A percentile compares a stretch with the other conserved stretches of the same genome.
These are phyloP conservation scores for Columba guinea DNA, from an alignment of 2,797 vertebrate species.

Conservation along the genomic window DNA sequence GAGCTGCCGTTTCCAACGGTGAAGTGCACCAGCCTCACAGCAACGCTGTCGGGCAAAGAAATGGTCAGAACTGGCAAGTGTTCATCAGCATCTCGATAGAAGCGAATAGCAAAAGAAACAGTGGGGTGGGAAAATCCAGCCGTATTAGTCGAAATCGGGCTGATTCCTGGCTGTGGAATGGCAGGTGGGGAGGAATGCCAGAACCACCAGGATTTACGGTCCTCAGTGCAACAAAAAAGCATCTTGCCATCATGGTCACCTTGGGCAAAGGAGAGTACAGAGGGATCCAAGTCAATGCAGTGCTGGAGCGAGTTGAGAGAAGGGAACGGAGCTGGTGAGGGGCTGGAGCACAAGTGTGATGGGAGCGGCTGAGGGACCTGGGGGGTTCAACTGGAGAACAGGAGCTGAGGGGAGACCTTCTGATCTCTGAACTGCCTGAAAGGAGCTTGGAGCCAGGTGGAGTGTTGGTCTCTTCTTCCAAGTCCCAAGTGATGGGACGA, in stretches of 20 bases:
- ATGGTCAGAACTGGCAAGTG: rapidly evolving
- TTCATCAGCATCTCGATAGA: background rate
- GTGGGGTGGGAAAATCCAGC: background rate
- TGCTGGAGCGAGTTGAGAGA: no score
- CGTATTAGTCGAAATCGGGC: background rate
- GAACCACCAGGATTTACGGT: background rate
- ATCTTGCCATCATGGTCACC: background rate
- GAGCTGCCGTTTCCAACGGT: background rate
- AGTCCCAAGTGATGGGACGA: no score
- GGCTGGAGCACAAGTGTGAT: no score
- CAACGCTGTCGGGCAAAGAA: rapidly evolving
- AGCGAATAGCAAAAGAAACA: background rate
- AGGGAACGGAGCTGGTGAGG: no score
- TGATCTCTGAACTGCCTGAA: no score
- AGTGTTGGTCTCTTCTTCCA: no score
- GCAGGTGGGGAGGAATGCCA: rapidly evolving
- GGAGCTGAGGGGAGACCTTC: no score
- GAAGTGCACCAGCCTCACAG: rapidly evolving
- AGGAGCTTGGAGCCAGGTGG: no score
- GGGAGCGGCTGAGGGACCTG: no score
- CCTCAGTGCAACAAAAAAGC: background rate
- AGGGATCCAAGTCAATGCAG: background rate
- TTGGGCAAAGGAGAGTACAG: background rate
- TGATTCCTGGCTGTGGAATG: background rate
- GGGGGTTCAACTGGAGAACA: no score